Percentiles rank a stretch among this genome's conserved stretches.
Evolutionary conservation across 2,888 invertebrate genomes (phyloP).

Genomic region (Leptinotarsa rubiginosa): DNA sequence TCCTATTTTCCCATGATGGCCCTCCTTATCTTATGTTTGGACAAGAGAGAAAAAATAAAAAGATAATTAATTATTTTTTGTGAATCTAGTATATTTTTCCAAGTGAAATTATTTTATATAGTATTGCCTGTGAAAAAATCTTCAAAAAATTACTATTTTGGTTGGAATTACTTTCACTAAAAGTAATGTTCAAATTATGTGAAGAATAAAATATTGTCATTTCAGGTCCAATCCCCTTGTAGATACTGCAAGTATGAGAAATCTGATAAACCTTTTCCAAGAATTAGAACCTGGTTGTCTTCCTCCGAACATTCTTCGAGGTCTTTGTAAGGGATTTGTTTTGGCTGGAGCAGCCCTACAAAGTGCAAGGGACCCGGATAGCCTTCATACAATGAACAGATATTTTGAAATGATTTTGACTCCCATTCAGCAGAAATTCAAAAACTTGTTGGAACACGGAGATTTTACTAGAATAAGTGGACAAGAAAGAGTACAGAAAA

Average conservation of each 20-base stretch:
- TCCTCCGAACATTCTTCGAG: conserved; percentile 72
- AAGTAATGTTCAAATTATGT: neutral
- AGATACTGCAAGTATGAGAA: conserved; percentile 71
- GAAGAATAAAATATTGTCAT: neutral
- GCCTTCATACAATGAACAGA: conserved; percentile 45
- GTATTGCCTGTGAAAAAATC: neutral
- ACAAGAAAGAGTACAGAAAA: conserved; percentile 74
- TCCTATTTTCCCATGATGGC: no score
- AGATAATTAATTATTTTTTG: no score
- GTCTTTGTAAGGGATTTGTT: conserved; percentile 80
- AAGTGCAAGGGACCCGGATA: conserved; percentile 52
- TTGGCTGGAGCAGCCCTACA: conserved; percentile 71
- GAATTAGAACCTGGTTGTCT: conserved; percentile 69
- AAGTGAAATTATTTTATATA: no score
- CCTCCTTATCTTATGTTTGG: no score
- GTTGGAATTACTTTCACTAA: conserved; percentile 26
- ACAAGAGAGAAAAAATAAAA: no score
- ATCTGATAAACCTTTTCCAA: conserved; percentile 68
- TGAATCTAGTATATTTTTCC: no score
- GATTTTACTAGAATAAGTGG: conserved; percentile 70
- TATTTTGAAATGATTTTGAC: conserved; percentile 66
- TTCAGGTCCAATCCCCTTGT: conserved; percentile 63
- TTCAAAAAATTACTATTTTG: conserved; percentile 23
- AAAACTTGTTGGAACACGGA: conserved; percentile 68
- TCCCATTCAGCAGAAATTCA: conserved; percentile 69